Evolutionary conservation across 1,140 invertebrate genomes (phyloP).

Genomic region (Zaprionus capensis): DNA sequence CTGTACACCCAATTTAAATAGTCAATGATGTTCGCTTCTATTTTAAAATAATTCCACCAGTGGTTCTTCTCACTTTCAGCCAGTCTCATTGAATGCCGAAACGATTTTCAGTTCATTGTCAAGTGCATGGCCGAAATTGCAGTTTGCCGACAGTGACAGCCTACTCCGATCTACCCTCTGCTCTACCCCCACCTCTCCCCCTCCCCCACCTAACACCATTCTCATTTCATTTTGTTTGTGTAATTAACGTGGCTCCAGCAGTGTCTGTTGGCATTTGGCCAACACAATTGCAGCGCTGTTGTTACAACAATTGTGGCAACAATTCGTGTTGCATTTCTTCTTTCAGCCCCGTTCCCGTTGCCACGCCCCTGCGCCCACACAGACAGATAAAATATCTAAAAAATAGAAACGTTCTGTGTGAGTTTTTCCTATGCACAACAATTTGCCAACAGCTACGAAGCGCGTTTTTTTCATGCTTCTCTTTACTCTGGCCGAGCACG

Average conservation of each 20-base stretch:
- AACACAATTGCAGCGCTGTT: conserved; percentile 33
- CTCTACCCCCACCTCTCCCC: background rate
- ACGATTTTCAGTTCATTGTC: conserved; percentile 30
- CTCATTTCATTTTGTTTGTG: conserved; percentile 39
- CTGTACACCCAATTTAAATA: background rate
- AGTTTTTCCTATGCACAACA: conserved; percentile 43
- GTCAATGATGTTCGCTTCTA: background rate
- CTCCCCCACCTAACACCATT: background rate
- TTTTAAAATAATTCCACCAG: background rate
- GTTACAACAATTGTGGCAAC: conserved; percentile 45
- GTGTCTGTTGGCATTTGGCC: conserved; percentile 40
- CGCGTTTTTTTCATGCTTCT: conserved; percentile 1
- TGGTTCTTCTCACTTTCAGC: background rate
- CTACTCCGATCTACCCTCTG: too few species aligned
- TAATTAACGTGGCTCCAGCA: conserved; percentile 58
- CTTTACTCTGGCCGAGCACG: conserved; percentile 33
- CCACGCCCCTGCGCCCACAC: conserved; percentile 12
- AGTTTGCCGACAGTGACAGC: conserved; percentile 14
- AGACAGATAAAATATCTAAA: conserved; percentile 31
- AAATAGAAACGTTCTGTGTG: conserved; percentile 32
- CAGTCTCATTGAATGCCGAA: conserved; percentile 16
- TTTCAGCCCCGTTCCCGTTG: conserved; percentile 18
- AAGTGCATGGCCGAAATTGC: conserved; percentile 32
- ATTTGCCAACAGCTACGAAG: conserved; percentile 52
- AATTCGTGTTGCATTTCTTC: conserved; percentile 17